Base-by-base conservation (phyloP, 2,113 vertebrate species). In the Mohoua ochrocephala region DNA sequence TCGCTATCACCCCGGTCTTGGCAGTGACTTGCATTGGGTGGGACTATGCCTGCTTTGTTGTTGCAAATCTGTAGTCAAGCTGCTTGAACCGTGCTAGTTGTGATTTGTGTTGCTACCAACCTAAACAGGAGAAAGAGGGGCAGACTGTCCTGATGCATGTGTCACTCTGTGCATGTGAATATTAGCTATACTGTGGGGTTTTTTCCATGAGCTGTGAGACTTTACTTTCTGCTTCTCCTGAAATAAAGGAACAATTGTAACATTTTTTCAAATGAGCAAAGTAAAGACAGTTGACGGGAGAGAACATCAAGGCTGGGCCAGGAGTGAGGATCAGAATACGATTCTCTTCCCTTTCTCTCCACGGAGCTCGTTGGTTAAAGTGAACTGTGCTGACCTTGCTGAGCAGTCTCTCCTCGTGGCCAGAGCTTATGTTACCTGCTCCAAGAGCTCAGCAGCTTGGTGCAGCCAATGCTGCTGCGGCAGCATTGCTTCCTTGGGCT, bases 401-500 rank as follows among this genome's bases (percentile, higher is more conserved):
- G 44, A 82, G 41, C 65, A 68, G 31, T 31, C 37, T 89, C 41
- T 91, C 24, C 5, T 33, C 52, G 27, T 59, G 26, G 10, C 15
- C 68, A 54, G 13, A 42, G 50, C 52, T 90, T 13, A n/a, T 1
- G 2, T 59, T 70, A 45, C 2, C 33, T 81, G 31, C 28, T 23
- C 9, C 14, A 28, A 50, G 22, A 56, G 16, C 15, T 89, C 44
- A 73, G 31, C 45, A 84, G 33, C 26, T 47, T 71, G 35, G 37
- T 70, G 35, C 47, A 44, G n/a, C 33, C 27, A 50, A 0, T 59
- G 35, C 35, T 75, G 27, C 33, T 89, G 27, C 0, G 0, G 44
- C 11, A 61, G 42, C 17, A 24, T 30, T 82, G 35, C 16, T 89
- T 85, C 33, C 6, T 23, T 27, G 12, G 45, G 33, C 44, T 81